Evolutionary conservation across 2,797 vertebrate genomes (phyloP), one percentile per base, ranked within the genome.

Genomic region (Synanceia verrucosa): DNA sequence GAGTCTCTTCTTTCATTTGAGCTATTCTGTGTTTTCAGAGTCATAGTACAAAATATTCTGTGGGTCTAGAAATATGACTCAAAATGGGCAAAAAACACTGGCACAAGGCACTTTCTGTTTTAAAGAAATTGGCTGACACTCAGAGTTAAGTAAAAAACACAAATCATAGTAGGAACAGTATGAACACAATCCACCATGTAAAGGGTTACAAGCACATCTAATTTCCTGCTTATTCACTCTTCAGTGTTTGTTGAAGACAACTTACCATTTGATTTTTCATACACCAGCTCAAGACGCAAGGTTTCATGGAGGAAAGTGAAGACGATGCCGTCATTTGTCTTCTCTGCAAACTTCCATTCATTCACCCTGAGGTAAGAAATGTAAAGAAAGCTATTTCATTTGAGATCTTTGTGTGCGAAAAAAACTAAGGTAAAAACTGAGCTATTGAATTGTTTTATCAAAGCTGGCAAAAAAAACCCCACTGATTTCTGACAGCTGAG

Each of bases 251-350:
- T 12, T 10, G 12, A 23, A 58, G 10, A 37, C 12, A 2, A 57
- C 31, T 76, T 77, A 95, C 94, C 90, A 18, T 41, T 24, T 9
- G 26, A 23, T 9, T 82, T 76, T 57, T 91, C 80, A 64, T 81
- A 86, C 28, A 73, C 63, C 80, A 95, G 14, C 72, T 90, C 78
- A 11, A 95, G 77, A 23, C 78, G 65, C 19, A 95, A 8, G 23
- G 94, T 93, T 10, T 85, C 71, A 24, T 94, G 33, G 31, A 95
- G 93, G 24, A 94, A 94, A 0, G 88, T 83, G 88, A 89, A 94
- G 44, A 88, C 21, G 0, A 58, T 46, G 34, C 43, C 34, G 74
- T 71, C 69, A 61, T 86, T 81, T 0, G 10, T 78, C 36, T 46
- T 79, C 41, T 83, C 73, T 57, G 21, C 69, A 23, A 93, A 33